phyloP scores from a whole-genome alignment of 2,888 invertebrate genomes.

The Andrena flavipes region DNA sequence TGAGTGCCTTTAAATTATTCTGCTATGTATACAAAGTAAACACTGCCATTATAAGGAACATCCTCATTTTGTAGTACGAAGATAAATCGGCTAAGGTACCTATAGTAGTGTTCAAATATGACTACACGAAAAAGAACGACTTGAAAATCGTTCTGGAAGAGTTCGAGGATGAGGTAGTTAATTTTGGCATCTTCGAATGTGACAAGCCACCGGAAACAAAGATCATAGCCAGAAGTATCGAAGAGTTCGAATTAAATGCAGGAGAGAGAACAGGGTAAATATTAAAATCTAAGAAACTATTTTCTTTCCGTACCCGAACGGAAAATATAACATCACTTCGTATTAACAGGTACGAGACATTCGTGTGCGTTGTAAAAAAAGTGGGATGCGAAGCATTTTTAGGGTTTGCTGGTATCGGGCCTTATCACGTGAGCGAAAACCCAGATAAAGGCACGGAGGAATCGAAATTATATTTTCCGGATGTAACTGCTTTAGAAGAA shows the following conservation, averaged over 20 bases:
- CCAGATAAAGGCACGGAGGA: constrained; percentile 81
- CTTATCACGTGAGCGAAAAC: constrained; percentile 83
- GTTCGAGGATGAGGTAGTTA: constrained; percentile 78
- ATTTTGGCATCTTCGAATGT: constrained; percentile 82
- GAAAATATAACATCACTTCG: not conserved
- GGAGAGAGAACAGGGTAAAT: constrained; percentile 78
- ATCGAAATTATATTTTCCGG: constrained; percentile 80
- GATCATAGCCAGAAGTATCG: constrained; percentile 78
- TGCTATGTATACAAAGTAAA: not conserved
- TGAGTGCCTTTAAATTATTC: constrained; percentile 53
- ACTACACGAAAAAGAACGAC: constrained; percentile 80
- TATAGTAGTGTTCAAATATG: constrained; percentile 82
- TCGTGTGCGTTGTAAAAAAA: constrained; percentile 81
- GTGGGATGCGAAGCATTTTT: constrained; percentile 81
- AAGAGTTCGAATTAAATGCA: constrained; percentile 76
- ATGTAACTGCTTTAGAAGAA: constrained; percentile 73
- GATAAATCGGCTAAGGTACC: constrained; percentile 78
- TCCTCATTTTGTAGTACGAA: constrained; percentile 75
- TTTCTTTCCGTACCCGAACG: not conserved
- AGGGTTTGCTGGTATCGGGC: constrained; percentile 83
- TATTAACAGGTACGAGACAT: constrained; percentile 79
- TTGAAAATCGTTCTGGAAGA: constrained; percentile 80
- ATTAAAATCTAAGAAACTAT: not conserved
- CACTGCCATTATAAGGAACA: not conserved
- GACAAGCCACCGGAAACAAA: constrained; percentile 81